Evolutionary conservation across 2,797 vertebrate genomes (phyloP).

Genomic region (Australoheros facetus): DNA sequence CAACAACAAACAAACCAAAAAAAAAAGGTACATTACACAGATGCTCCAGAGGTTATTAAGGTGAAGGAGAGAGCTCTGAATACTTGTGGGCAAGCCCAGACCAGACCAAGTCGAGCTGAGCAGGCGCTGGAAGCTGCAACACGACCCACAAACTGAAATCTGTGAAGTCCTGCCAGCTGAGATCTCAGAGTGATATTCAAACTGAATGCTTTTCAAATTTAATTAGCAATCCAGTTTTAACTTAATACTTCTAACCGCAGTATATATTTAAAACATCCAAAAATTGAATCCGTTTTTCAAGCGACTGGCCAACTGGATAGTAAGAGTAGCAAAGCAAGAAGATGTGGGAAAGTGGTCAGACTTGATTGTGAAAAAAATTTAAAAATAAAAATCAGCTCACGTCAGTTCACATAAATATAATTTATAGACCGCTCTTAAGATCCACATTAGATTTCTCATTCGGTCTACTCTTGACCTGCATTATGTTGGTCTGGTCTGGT

Average conservation of each 20-base stretch:
- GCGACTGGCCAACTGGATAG: slow-evolving; percentile 5
- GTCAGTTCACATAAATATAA: slow-evolving; percentile 24
- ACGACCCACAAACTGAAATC: slow-evolving; percentile 27
- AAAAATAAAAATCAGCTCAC: slow-evolving; percentile 52
- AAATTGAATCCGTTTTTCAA: slow-evolving; percentile 7
- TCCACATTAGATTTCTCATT: slow-evolving; percentile 16
- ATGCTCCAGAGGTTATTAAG: slow-evolving; percentile 63
- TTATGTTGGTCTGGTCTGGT: slow-evolving; percentile 39
- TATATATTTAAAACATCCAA: slow-evolving; percentile 11
- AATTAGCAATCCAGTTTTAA: slow-evolving; percentile 15
- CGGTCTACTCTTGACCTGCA: not conserved
- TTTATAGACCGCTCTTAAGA: slow-evolving; percentile 19
- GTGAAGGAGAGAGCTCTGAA: slow-evolving; percentile 51
- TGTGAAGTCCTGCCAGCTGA: not conserved
- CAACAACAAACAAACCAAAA: no score
- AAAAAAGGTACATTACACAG: slow-evolving; percentile 48
- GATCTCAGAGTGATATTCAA: not conserved
- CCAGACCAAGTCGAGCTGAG: slow-evolving; percentile 34
- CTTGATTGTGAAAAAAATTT: slow-evolving; percentile 39
- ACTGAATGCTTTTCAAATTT: not conserved
- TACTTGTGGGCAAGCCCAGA: slow-evolving; percentile 50
- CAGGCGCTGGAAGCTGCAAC: not conserved
- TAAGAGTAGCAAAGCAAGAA: slow-evolving; percentile 4
- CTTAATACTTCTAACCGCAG: not conserved
- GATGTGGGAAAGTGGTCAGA: slow-evolving; percentile 16